Conservation (phyloP, 2,113 vertebrate genomes). For the Oryzias curvinotus region DNA sequence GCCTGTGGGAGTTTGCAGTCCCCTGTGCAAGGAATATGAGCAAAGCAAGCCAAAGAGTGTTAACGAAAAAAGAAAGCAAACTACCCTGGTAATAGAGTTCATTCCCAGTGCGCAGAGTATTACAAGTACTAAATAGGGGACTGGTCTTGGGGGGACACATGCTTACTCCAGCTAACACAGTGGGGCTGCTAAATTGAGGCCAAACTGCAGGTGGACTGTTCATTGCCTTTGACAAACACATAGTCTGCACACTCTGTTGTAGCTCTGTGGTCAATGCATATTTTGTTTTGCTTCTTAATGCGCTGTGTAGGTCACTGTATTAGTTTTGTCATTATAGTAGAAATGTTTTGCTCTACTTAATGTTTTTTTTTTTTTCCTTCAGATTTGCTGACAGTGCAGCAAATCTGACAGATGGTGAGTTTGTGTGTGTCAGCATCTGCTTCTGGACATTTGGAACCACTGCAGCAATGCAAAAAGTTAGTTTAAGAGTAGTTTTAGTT, state of each 20-base stretch:
- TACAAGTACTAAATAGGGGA: conserved; percentile 56
- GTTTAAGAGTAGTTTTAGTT: conserved; percentile 16
- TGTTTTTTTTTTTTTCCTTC: conserved; percentile 45
- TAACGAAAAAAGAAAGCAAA: conserved; percentile 33
- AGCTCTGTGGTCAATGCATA: conserved; percentile 32
- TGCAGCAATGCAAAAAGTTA: conserved; percentile 12
- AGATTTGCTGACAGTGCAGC: conserved; percentile 65
- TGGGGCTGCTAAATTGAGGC: conserved; percentile 45
- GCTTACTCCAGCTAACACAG: conserved; percentile 41
- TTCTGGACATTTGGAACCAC: conserved; percentile 24
- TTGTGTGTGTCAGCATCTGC: conserved; percentile 24
- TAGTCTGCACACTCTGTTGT: conserved; percentile 28
- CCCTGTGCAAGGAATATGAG: conserved; percentile 55
- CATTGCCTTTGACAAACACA: conserved; percentile 35
- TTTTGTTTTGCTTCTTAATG: conserved; percentile 12
- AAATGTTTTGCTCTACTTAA: conserved; percentile 36
- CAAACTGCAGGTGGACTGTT: conserved; percentile 40
- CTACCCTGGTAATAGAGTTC: conserved; percentile 60
- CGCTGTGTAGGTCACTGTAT: conserved; percentile 38
- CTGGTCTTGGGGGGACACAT: conserved; percentile 29
- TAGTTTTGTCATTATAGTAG: conserved; percentile 41
- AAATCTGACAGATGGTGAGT: conserved; percentile 34
- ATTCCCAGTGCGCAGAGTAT: conserved; percentile 59
- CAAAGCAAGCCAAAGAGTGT: conserved; percentile 34
- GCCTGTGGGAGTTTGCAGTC: conserved; percentile 44